Evolutionary conservation across 2,113 vertebrate genomes (phyloP), one percentile per base, ranked within the genome.

Genomic region (Phaetusa simplex): DNA sequence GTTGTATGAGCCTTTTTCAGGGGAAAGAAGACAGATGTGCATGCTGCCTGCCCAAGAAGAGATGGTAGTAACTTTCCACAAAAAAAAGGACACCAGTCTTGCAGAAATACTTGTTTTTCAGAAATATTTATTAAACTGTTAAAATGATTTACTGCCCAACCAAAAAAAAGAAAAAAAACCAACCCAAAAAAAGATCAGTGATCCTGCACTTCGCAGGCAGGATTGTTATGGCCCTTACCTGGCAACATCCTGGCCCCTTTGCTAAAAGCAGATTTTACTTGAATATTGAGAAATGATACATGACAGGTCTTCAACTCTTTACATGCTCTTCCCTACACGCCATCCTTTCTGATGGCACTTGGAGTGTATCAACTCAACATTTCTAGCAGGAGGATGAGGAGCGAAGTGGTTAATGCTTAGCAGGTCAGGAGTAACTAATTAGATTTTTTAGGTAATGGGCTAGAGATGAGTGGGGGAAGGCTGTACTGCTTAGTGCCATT

Each of bases 81-180:
- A 70, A 23, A 66, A 71, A 72, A 38, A 55, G 6, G n/a, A 88
- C 61, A 30, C 38, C 27, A 70, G 11, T 85, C 43, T 65, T 71
- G 62, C 59, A 93, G 79, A 97, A 92, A 72, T 74, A 58, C 0
- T 3, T 53, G 42, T 89, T 97, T 77, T 90, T 89, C 95, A 95
- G 93, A 97, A 97, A 90, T 96, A 94, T 96, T 97, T 97, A 97
- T 97, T 97, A 95, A 96, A 96, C 70, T 88, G 83, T 97, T 97
- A 95, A 97, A 96, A 91, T 96, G 11, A 87, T 96, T 96, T 97
- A 90, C 82, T 94, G 89, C 90, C 76, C 78, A 94, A 86, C 45
- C 6, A 9, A 58, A 78, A 76, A 84, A 72, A 70, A 67, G 27
- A 8, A 24, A 27, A 6, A 9, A 27, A 23, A 45, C n/a, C 38